phyloP scores from a whole-genome alignment of 2,888 invertebrate species.

The Apodemia zela region DNA sequence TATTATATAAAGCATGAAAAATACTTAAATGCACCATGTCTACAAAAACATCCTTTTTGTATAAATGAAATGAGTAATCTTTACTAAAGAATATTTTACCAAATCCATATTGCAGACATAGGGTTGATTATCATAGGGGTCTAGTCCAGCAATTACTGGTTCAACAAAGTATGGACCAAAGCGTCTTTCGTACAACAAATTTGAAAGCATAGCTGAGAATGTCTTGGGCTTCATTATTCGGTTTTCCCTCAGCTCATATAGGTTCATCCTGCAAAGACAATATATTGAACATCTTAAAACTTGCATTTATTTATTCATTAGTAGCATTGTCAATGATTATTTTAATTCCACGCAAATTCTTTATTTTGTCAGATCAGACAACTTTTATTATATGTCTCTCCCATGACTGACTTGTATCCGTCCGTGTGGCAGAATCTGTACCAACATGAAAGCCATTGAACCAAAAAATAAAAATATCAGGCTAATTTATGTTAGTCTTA shows the following conservation, averaged over 20 bases:
- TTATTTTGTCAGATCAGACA: too few species aligned
- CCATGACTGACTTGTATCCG: too few species aligned
- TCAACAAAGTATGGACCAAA: constrained; percentile 99
- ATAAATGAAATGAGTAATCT: background rate
- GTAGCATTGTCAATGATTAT: too few species aligned
- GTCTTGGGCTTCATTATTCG: constrained; percentile 94
- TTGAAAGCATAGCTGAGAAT: constrained; percentile 95
- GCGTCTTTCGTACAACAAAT: constrained; percentile 95
- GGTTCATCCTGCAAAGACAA: constrained; percentile 83
- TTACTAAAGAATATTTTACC: constrained; percentile 75
- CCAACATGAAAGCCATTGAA: too few species aligned
- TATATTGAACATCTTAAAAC: background rate
- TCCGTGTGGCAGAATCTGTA: too few species aligned
- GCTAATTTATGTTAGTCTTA: too few species aligned
- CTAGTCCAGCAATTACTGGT: constrained; percentile 96
- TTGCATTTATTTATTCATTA: background rate
- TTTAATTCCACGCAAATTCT: background rate
- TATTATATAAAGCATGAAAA: too few species aligned
- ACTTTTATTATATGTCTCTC: too few species aligned
- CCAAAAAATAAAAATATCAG: too few species aligned
- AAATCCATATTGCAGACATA: constrained; percentile 97
- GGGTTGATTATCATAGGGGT: constrained; percentile 91
- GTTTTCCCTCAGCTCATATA: constrained; percentile 97
- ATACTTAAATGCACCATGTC: too few species aligned
- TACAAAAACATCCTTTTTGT: too few species aligned